phyloP scores from a whole-genome alignment of 2,888 invertebrate genomes.

The Halictus quadricinctus region DNA sequence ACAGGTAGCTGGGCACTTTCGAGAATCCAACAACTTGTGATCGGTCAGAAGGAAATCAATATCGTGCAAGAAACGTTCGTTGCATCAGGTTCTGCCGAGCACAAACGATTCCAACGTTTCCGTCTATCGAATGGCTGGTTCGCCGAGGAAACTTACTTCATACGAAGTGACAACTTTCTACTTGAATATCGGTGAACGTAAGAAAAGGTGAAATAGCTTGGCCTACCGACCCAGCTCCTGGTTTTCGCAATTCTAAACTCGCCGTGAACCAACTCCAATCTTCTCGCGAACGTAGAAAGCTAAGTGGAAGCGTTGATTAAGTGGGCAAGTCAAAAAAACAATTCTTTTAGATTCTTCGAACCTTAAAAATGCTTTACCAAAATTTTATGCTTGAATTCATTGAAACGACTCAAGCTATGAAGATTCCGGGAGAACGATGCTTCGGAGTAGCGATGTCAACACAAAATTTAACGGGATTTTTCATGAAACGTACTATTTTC shows the following conservation, averaged over 20 bases:
- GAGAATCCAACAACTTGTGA: constrained; percentile 43
- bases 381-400: no score
- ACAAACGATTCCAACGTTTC: constrained; percentile 34
- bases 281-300: constrained; percentile 13
- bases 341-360: no score
- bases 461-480: no score
- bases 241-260: constrained; percentile 50
- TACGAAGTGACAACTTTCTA: constrained; percentile 59
- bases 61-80: constrained; percentile 50
- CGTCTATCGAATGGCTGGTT: constrained; percentile 11
- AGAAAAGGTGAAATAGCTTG: constrained; percentile 51
- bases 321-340: neutral
- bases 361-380: no score
- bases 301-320: neutral
- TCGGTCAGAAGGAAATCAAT: constrained; percentile 54
- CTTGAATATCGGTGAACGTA: constrained; percentile 59
- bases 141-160: constrained; percentile 20
- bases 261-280: constrained; percentile 22
- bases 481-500: no score
- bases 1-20: constrained; percentile 33
- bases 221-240: constrained; percentile 43
- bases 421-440: no score
- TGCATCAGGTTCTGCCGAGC: constrained; percentile 45
- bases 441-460: no score
- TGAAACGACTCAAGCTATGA: no score